Evolutionary conservation across 2,113 vertebrate genomes (phyloP).

Genomic region (Upupa epops): DNA sequence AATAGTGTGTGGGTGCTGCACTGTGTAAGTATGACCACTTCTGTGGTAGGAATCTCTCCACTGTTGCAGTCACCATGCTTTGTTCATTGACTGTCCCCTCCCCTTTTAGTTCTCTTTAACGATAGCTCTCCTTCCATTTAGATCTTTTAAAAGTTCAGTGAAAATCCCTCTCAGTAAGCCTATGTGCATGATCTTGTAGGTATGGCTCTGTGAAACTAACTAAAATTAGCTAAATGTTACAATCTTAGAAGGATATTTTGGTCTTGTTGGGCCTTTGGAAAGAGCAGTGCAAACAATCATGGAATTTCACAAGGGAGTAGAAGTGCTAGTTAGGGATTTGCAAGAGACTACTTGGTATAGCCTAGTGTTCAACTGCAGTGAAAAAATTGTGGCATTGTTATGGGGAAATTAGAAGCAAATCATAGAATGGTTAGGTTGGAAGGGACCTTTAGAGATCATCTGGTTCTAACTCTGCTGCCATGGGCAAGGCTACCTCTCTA

Average conservation of each 20-base stretch:
- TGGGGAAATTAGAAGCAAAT: not conserved
- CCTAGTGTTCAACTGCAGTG: not conserved
- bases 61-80: not conserved
- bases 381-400: not conserved
- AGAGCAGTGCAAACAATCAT: not conserved
- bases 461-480: too few relatives aligned
- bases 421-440: too few relatives aligned
- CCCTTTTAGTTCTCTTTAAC: not conserved
- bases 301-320: not conserved
- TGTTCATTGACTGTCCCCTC: not conserved
- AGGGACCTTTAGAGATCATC: too few relatives aligned
- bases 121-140: not conserved
- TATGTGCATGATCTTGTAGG: not conserved
- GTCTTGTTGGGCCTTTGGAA: not conserved
- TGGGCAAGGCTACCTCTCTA: too few relatives aligned
- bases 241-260: not conserved
- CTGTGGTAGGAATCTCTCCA: not conserved
- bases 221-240: not conserved
- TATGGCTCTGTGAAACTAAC: not conserved
- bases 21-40: not conserved
- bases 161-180: not conserved
- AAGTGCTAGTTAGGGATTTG: not conserved
- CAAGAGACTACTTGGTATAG: not conserved
- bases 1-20: not conserved
- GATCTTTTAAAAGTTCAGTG: not conserved